Evolutionary conservation across 2,888 invertebrate genomes (phyloP).

Genomic region (Hypsopygia costalis): DNA sequence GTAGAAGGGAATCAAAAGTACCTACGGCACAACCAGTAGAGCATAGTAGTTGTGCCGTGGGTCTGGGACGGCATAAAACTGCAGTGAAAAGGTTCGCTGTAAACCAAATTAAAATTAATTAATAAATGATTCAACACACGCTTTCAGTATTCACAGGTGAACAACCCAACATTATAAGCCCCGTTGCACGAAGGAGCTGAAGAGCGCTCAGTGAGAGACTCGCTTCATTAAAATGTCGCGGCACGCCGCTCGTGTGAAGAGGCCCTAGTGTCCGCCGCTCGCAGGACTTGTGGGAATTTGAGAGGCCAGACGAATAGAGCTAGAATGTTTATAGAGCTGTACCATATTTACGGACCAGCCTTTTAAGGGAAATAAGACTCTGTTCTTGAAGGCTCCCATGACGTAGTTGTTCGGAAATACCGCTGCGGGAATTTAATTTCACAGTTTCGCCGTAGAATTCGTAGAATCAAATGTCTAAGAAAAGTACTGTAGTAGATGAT

Average conservation of each 20-base stretch:
- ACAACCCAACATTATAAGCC: constrained; percentile 16
- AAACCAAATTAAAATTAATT: neutral
- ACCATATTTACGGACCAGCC: too few species aligned
- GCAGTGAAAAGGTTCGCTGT: neutral
- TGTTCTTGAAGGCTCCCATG: too few species aligned
- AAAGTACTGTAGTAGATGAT: too few species aligned
- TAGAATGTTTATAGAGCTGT: constrained; percentile 10
- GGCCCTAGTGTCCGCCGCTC: constrained; percentile 35
- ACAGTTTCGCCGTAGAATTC: too few species aligned
- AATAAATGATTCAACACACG: neutral
- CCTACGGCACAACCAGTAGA: too few species aligned
- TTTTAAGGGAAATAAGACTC: too few species aligned
- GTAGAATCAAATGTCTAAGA: too few species aligned
- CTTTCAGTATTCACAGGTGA: neutral
- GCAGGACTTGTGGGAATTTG: constrained; percentile 39
- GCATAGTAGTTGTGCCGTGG: too few species aligned
- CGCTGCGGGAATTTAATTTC: too few species aligned
- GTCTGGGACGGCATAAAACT: too few species aligned
- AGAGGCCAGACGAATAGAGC: constrained; percentile 15
- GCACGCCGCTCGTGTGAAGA: constrained; percentile 47
- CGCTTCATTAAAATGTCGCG: constrained; percentile 59
- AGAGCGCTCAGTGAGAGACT: constrained; percentile 27
- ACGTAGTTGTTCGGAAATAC: too few species aligned
- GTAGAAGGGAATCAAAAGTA: too few species aligned
- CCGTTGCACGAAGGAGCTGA: constrained; percentile 23